Percentiles rank a stretch among this genome's conserved stretches.
Evolutionary conservation across 1,140 invertebrate species (phyloP).

Genomic region (Samia ricini): DNA sequence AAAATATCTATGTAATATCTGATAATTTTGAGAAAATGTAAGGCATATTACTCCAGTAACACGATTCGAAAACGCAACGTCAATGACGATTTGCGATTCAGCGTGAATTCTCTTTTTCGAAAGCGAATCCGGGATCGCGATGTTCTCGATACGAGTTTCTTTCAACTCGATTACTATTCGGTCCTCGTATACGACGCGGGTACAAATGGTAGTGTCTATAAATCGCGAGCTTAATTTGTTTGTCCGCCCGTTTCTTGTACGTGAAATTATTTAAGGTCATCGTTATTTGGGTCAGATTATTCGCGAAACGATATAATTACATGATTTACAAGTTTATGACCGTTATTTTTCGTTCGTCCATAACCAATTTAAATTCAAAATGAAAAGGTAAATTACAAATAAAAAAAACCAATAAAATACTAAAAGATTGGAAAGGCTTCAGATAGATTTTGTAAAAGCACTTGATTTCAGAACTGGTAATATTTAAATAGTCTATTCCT

Average conservation of each 20-base stretch:
- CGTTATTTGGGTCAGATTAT: no score
- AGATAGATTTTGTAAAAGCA: no score
- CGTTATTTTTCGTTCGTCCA: no score
- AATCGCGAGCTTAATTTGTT: constrained; percentile 19
- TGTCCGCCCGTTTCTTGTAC: constrained; percentile 7
- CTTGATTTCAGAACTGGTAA: no score
- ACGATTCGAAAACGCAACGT: background rate
- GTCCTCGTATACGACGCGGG: constrained; percentile 4
- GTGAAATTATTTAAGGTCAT: constrained; percentile 6
- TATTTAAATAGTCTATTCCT: no score
- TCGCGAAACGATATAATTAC: no score
- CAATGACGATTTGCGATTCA: background rate
- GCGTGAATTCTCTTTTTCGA: constrained; percentile 9
- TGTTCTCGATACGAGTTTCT: background rate
- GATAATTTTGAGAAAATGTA: background rate
- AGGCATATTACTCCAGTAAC: background rate
- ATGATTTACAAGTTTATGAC: no score
- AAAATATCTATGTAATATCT: no score
- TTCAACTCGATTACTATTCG: constrained; percentile 17
- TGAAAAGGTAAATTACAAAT: no score
- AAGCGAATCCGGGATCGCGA: constrained; percentile 3
- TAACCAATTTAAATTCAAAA: no score
- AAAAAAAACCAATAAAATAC: no score
- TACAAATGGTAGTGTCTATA: constrained; percentile 9
- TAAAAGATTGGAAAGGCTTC: no score